Base-by-base conservation (phyloP, 1,140 invertebrate genomes). In the Venustaconcha ellipsiformis region DNA sequence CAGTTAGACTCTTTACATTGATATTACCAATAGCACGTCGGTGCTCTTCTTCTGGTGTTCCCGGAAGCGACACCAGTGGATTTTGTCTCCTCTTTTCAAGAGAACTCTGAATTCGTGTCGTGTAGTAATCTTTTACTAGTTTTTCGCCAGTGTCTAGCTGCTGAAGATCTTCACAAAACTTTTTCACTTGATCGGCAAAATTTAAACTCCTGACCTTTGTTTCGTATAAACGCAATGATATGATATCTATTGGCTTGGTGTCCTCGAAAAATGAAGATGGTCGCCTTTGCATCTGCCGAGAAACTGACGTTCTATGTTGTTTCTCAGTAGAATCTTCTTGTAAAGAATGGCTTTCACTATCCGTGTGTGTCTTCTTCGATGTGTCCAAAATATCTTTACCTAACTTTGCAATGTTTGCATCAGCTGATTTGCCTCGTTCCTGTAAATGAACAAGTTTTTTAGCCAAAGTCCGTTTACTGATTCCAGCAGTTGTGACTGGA, bases 1-100 rank as follows among this genome's bases (percentile, higher is more conserved):
- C 59, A 14, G 75, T 77, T 23, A 77, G 63, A 68, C 75, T 77
- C 60, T 63, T 56, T 11, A 77, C 64, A 57, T 67, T 72, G 12
- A 77, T 14, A 71, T 77, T 68, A 68, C 75, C 75, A 5, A 77
- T 55, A 37, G 62, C 72, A 15, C 75, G 63, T 60, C 18, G 62
- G 48, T 77, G 60, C 57, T 77, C 75, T 14, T 77, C 75, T n/a
- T 77, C 75, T 18, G 75, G 75, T 26, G 75, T 77, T 14, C 70
- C 75, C 13, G 75, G 75, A 20, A 77, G 64, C n/a, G 59, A 55
- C 11, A 48, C 48, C 12, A 58, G 23, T 17, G 68, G 13, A 30
- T 57, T 67, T 1, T 58, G 57, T 37, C 14, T 18, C 1, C 30
- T 23, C 23, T 77, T 57, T 14, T 67, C 64, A 4, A 72, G 12